These are phyloP conservation scores for Limnephilus marmoratus DNA, from an alignment of 2,888 invertebrate species.

Conservation along the genomic window DNA sequence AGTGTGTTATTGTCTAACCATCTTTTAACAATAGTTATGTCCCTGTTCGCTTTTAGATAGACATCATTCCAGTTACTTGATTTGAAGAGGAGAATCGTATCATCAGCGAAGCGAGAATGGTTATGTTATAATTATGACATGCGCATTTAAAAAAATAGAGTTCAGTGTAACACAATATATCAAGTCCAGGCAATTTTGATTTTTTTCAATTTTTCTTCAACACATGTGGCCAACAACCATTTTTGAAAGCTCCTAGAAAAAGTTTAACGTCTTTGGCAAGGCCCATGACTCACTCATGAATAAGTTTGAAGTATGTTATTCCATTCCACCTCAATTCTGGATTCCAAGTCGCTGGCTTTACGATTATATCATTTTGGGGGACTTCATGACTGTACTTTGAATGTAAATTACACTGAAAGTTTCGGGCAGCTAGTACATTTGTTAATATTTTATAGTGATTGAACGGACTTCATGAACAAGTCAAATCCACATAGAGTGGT, in stretches of 20 bases:
- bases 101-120: no score
- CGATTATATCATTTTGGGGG: neutral
- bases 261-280: neutral
- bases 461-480: neutral
- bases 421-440: neutral
- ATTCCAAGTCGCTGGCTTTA: neutral
- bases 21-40: no score
- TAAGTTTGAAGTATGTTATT: neutral
- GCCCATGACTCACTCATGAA: neutral
- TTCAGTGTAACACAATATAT: neutral
- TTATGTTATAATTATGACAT: no score
- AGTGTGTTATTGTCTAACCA: no score
- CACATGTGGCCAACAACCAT: neutral
- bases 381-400: neutral
- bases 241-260: neutral
- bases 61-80: no score
- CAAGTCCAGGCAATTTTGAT: neutral
- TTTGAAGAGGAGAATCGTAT: no score
- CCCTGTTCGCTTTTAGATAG: no score
- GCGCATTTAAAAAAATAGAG: no score
- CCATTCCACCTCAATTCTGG: neutral
- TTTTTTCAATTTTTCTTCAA: neutral
- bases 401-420: neutral
- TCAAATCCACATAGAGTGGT: neutral
- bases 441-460: conserved; percentile 6